These are phyloP conservation scores for Limanda limanda DNA, from an alignment of 2,113 vertebrate genomes.

Conservation along the genomic window DNA sequence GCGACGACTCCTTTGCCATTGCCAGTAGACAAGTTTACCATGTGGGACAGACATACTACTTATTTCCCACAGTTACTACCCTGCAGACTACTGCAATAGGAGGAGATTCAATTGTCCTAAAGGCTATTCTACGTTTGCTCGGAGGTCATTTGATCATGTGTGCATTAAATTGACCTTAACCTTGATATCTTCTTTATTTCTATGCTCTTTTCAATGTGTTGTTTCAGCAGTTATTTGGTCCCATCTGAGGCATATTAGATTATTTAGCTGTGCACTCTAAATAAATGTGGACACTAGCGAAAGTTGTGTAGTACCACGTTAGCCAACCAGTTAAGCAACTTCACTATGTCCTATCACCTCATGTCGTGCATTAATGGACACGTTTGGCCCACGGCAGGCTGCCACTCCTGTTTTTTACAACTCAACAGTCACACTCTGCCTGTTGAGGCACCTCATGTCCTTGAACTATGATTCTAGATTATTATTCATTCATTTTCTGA, in stretches of 20 bases:
- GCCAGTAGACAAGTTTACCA: no score
- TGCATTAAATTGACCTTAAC: background rate
- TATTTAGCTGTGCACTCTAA: conserved; percentile 10
- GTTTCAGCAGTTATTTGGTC: no score
- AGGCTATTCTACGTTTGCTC: no score
- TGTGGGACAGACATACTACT: no score
- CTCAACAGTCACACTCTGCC: background rate
- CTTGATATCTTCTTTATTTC: background rate
- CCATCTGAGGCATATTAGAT: no score
- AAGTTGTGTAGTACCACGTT: conserved; percentile 11
- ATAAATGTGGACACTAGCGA: conserved; percentile 35
- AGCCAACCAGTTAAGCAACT: conserved; percentile 52
- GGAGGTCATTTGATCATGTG: background rate
- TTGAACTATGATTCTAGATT: no score
- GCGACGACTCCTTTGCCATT: no score
- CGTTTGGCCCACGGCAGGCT: conserved; percentile 7
- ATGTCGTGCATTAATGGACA: conserved; percentile 24
- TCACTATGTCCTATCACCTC: conserved; percentile 12
- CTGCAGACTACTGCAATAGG: no score
- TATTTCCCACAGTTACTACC: no score
- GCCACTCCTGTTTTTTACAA: conserved; percentile 1
- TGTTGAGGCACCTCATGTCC: background rate
- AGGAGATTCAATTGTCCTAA: no score
- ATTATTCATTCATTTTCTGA: no score
- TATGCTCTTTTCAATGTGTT: background rate